Base-by-base conservation (phyloP, 1,140 invertebrate species). In the Monomorium pharaonis region DNA sequence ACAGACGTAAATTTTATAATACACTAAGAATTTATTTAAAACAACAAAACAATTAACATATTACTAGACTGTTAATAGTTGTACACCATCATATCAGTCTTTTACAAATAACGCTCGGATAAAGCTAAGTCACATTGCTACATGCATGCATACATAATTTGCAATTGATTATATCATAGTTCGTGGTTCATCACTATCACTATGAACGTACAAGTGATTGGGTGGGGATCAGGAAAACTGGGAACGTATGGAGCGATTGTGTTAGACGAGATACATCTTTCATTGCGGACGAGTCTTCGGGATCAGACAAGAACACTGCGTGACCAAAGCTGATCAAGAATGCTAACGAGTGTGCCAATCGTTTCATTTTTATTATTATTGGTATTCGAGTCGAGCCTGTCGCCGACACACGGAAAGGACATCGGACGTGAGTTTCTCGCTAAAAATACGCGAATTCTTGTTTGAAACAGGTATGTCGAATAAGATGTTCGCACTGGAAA, bases 191-290 rank as follows among this genome's bases (percentile, higher is more conserved):
- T 44, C 27, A 21, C 3, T 47, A 4, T 54, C 51, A 56, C 21
- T 6, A 7, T 9, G 10, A 1, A 0, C 4, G 7, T 1, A 6
- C 0, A 1, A 10, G 16, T 3, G 10, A 12, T 2, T 10, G 67
- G 10, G 81, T 67, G 88, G 81, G 88, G 83, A 37, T 33, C n/a
- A 54, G 58, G 62, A 88, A 86, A 88, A 72, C n/a, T 3, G 10
- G 18, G 47, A 18, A 69, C 3, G 30, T 24, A 58, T 2, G 0
- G 30, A 21, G 16, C 56, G 12, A 6, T n/a, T 14, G 47, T 69
- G 7, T 49, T 27, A 30, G n/a, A 58, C 27, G n/a, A 37, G 63
- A 33, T 30, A 65, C 30, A 54, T 81, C 51, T 72, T 58, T 6
- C 24, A 7, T 16, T 18, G 78, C 14, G 18, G 18, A 47, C 33